phyloP scores from a whole-genome alignment of 2,888 invertebrate genomes.

The Hypomecis punctinalis region DNA sequence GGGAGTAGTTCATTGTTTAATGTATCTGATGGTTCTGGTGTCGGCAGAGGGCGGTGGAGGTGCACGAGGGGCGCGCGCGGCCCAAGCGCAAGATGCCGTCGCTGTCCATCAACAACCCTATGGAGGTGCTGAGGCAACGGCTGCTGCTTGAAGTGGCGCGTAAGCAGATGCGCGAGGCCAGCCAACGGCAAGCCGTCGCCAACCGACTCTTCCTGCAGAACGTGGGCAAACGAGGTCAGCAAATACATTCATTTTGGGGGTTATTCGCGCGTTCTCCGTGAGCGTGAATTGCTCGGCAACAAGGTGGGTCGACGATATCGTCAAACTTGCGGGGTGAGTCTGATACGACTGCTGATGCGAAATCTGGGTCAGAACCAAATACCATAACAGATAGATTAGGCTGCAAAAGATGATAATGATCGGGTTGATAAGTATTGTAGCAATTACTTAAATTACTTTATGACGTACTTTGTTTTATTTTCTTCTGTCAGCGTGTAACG shows the following conservation, averaged over 20 bases:
- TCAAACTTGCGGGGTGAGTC: too few relatives aligned
- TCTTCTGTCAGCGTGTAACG: too few relatives aligned
- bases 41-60: constrained; percentile 61
- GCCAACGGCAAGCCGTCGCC: constrained; percentile 88
- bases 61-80: constrained; percentile 69
- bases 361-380: too few relatives aligned
- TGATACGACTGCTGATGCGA: too few relatives aligned
- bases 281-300: too few relatives aligned
- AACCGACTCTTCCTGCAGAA: constrained; percentile 90
- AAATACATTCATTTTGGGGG: neutral
- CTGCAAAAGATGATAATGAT: too few relatives aligned
- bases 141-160: constrained; percentile 92
- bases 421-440: too few relatives aligned
- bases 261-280: too few relatives aligned
- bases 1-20: neutral
- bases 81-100: constrained; percentile 88
- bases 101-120: constrained; percentile 93
- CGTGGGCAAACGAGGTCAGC: constrained; percentile 89
- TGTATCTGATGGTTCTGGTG: neutral
- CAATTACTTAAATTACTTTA: too few relatives aligned
- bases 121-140: constrained; percentile 94
- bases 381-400: too few relatives aligned
- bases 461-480: too few relatives aligned
- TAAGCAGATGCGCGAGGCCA: constrained; percentile 91
- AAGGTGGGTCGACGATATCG: too few relatives aligned